phyloP scores from a whole-genome alignment of 2,797 vertebrate genomes.

The Salarias fasciatus region DNA sequence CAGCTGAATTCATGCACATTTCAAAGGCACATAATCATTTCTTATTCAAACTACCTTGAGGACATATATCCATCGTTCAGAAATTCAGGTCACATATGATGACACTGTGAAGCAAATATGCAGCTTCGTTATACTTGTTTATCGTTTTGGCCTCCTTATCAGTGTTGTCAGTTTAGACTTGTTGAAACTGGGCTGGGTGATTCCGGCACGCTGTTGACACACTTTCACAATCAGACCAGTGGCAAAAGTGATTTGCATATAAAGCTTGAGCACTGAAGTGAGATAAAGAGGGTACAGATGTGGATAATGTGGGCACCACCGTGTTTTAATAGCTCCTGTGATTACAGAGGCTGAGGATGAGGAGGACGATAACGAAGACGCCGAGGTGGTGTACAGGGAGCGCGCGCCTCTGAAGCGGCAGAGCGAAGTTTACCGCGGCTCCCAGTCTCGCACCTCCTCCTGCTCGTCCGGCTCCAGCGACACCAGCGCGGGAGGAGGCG shows the following conservation, averaged over 20 bases:
- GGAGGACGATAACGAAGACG: conserved; percentile 67
- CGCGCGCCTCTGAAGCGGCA: conserved; percentile 77
- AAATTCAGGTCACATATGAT: no score
- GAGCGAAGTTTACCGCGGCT: conserved; percentile 44
- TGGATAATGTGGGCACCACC: neutral
- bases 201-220: neutral
- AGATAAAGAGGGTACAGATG: neutral
- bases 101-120: no score
- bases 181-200: neutral
- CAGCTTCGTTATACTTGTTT: no score
- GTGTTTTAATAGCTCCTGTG: conserved; percentile 15
- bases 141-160: no score
- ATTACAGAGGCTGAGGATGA: conserved; percentile 66
- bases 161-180: neutral
- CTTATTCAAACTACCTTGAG: no score
- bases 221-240: neutral
- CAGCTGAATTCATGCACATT: no score
- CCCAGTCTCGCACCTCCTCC: conserved; percentile 84
- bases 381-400: conserved; percentile 78
- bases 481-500: conserved; percentile 81
- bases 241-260: neutral
- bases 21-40: no score
- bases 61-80: no score
- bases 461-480: conserved; percentile 87
- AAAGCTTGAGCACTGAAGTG: neutral